Conservation (phyloP, 2,888 invertebrate genomes). For the Linyphia triangularis region DNA sequence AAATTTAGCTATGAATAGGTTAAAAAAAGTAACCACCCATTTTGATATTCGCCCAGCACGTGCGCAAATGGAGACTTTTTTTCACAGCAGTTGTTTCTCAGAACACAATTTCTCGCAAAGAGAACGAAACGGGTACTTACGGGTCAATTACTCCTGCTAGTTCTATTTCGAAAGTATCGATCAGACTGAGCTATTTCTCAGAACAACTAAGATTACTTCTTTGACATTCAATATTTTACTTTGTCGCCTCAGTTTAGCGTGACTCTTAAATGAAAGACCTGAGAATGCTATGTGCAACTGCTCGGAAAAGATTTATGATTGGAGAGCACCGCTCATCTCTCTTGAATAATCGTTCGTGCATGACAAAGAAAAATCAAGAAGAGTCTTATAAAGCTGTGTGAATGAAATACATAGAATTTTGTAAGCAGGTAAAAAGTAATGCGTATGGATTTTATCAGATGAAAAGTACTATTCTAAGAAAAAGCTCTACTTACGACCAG, state of each 20-base stretch:
- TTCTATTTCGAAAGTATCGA: background rate
- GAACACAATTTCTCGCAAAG: background rate
- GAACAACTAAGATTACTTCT: background rate
- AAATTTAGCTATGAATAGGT: slow-evolving; percentile 45
- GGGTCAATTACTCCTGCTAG: slow-evolving; percentile 3
- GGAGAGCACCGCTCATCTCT: background rate
- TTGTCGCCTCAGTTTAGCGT: background rate
- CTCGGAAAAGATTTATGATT: slow-evolving; percentile 38
- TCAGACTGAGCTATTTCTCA: background rate
- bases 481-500: too few species aligned
- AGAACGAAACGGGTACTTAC: background rate
- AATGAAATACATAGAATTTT: background rate
- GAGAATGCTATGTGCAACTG: background rate
- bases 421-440: background rate
- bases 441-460: background rate
- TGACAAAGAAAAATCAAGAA: background rate
- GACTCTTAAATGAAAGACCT: background rate
- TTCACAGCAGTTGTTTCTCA: background rate
- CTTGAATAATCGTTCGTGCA: background rate
- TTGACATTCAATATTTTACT: background rate
- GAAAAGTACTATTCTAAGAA: too few species aligned
- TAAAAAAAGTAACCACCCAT: too few species aligned
- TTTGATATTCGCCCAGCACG: background rate
- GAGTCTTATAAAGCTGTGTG: background rate
- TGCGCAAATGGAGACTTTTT: background rate